Base-by-base conservation (phyloP, 2,888 invertebrate species). In the Euclidia mi region DNA sequence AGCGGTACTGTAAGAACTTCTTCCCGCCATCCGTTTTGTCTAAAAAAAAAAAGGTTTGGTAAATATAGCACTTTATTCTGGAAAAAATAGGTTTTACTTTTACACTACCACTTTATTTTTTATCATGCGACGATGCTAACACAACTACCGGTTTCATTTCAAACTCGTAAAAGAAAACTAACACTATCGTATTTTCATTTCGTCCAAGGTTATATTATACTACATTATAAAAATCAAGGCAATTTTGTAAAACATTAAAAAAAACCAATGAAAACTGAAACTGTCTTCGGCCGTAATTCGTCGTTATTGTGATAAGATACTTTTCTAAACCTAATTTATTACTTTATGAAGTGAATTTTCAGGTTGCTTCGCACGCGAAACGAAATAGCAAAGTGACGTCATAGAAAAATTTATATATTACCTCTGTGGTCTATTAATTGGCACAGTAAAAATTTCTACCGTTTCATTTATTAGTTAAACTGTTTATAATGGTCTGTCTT, bases 381-480 rank as follows among this genome's bases (percentile, higher is more conserved):
- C 28, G 1, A 17, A 17, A 17, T 18, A 6, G 20, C 15, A 14
- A 20, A 11, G 18, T 49, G 31, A 65, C 58, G 47, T 53, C 37
- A 50, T 11, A 0, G 28, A 2, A 6, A 50, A 38, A 70, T 65
- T 49, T 52, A 70, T 65, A 20, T 49, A 65, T 65, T 65, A 65
- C 15, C 14, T 20, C 37, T 10, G 10, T 40, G 14, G 42, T 67
- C 43, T 53, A 64, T 43, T 68, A 11, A 25, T 11, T 28, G n/a
- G 3, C 10, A 14, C 31, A 50, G 14, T 18, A 44, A 20, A 28
- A 32, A 51, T 15, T 15, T 37, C 9, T 37, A 46, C 29, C 17
- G 37, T 29, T 11, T 46, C 17, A 37, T 11, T 11, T 37, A 37
- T 0, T 29, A 47, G 18, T 18, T 20, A 20, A 20, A 4, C 7